A percentile compares a stretch with the other conserved stretches of the same genome.
phyloP scores from a whole-genome alignment of 2,888 invertebrate species.

The Stegophylla sp. region DNA sequence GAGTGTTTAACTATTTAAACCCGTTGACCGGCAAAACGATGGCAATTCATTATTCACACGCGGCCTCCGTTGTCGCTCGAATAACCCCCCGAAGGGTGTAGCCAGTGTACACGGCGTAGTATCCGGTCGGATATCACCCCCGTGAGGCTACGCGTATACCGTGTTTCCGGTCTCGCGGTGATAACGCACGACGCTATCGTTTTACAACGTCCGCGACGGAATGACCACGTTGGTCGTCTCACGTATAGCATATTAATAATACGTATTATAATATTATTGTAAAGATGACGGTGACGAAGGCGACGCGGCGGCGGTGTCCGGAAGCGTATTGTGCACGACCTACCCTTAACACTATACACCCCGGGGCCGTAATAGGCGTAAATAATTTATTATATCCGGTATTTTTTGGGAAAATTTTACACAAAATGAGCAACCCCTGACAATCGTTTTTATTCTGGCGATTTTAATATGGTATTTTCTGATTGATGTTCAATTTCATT shows the following conservation, averaged over 20 bases:
- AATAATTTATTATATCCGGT: too few relatives aligned
- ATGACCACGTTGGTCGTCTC: neutral
- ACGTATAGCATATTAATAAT: neutral
- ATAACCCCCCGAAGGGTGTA: too few relatives aligned
- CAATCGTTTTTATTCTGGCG: too few relatives aligned
- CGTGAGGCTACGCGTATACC: neutral
- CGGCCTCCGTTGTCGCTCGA: constrained; percentile 15
- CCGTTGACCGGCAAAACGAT: constrained; percentile 57
- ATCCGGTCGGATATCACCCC: constrained; percentile 42
- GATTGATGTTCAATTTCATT: too few relatives aligned
- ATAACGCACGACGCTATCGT: constrained; percentile 19
- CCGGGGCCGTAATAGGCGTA: too few relatives aligned
- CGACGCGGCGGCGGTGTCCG: too few relatives aligned
- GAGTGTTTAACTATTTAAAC: constrained; percentile 56
- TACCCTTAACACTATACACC: too few relatives aligned
- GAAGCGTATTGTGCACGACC: too few relatives aligned
- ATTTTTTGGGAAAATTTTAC: too few relatives aligned
- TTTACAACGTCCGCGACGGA: neutral
- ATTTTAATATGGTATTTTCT: too few relatives aligned
- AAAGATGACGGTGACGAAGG: neutral
- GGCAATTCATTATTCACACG: constrained; percentile 55
- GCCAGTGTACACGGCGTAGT: neutral
- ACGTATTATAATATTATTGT: too few relatives aligned
- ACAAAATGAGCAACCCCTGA: too few relatives aligned
- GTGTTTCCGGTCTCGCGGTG: constrained; percentile 20